Evolutionary conservation across 2,113 vertebrate genomes (phyloP), one percentile per base, ranked within the genome.

Genomic region (Lota lota): DNA sequence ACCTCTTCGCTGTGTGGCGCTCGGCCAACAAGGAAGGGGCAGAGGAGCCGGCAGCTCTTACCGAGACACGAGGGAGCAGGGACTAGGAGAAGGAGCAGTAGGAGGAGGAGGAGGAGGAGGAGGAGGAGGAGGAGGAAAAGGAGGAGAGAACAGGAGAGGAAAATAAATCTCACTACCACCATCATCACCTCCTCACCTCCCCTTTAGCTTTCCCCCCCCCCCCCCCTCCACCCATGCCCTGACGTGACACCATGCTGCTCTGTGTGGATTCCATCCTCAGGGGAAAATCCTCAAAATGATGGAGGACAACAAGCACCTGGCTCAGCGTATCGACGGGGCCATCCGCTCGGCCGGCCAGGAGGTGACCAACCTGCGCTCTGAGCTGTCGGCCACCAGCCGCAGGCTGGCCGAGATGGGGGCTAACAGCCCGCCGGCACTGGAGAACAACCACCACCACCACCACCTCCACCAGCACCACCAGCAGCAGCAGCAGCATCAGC

Each of bases 251-350:
- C 93, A 96, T 95, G 95, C 92, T 79, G 87, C 92, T 92, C 90
- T 94, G 85, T 94, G 91, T 95, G 93, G 88, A 89, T 93, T 88
- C 89, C 91, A 79, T 92, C 93, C 92, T 86, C 93, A 94, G 94
- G 94, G 93, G 89, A 93, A 93, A 87, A 96, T 95, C 91, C 93
- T 94, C 88, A 93, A 90, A 92, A 95, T 96, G 93, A 97, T 95
- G 95, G 95, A 96, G 69, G 95, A 96, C 91, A 97, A 95, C 90
- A 94, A 95, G 83, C 94, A 94, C 90, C 93, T 95, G 89, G 94
- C 93, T 47, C 92, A 93, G 76, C 92, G 94, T 85, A 94, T 95
- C 81, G 95, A 97, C 89, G 94, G 95, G 85, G 95, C 95, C 87
- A 93, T 95, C 85, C 94, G 94, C 90, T 93, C 95, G 5, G 94